Conservation (phyloP, 2,113 vertebrate species). For the Otus sunia region DNA sequence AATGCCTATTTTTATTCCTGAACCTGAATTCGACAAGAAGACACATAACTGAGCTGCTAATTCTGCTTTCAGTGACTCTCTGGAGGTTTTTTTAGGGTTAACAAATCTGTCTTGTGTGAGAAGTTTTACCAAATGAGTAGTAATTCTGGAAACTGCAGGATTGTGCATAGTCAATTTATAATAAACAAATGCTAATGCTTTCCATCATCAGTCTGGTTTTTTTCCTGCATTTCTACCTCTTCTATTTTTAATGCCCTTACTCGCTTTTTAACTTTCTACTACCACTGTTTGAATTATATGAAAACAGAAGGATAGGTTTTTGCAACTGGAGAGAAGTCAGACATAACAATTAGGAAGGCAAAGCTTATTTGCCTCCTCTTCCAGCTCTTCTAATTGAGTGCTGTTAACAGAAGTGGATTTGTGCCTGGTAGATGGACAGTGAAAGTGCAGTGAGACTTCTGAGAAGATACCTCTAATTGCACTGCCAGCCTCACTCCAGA, state of each 20-base stretch:
- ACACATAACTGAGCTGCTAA: background rate
- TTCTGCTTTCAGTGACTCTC: background rate
- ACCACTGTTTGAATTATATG: background rate
- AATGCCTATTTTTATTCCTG: background rate
- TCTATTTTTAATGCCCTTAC: background rate
- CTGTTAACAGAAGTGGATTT: background rate
- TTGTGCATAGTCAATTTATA: background rate
- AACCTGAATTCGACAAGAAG: background rate
- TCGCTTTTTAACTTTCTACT: background rate
- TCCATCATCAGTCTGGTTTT: background rate
- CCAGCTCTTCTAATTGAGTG: background rate
- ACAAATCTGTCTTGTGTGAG: background rate
- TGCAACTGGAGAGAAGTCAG: background rate
- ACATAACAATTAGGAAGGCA: background rate
- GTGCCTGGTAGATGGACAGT: background rate
- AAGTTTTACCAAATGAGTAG: background rate
- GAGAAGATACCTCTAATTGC: background rate
- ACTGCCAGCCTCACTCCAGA: background rate
- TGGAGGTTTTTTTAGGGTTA: background rate
- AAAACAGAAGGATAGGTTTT: background rate
- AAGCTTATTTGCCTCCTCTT: background rate
- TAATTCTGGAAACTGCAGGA: background rate
- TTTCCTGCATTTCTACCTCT: background rate
- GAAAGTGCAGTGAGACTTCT: background rate
- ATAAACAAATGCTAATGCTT: background rate